phyloP scores from a whole-genome alignment of 2,888 invertebrate species.

The Anthoptus insignis region DNA sequence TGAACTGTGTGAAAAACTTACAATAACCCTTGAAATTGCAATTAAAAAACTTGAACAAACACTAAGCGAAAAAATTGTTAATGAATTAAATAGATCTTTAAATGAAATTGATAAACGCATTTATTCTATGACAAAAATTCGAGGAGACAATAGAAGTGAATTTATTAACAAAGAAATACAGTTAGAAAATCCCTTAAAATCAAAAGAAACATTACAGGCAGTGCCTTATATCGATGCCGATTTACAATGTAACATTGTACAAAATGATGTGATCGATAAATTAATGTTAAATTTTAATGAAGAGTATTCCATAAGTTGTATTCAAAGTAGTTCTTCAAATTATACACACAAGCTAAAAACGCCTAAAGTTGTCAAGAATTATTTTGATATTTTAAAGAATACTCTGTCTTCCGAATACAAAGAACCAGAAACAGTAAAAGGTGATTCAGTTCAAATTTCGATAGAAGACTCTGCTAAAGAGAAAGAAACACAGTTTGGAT shows the following conservation, averaged over 20 bases:
- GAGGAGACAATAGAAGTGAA: neutral
- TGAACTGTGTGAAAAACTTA: conserved; percentile 68
- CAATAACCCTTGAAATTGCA: conserved; percentile 61
- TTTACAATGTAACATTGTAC: conserved; percentile 67
- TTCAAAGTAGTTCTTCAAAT: conserved; percentile 34
- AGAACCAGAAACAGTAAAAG: conserved; percentile 47
- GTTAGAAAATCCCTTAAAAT: conserved; percentile 15
- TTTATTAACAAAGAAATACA: neutral
- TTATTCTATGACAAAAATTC: neutral
- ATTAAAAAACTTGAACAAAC: conserved; percentile 66
- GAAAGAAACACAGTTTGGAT: conserved; percentile 8
- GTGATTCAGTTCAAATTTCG: conserved; percentile 49
- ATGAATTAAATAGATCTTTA: conserved; percentile 60
- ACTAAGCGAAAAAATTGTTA: conserved; percentile 64
- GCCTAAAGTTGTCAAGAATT: conserved; percentile 55
- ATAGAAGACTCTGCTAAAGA: conserved; percentile 24
- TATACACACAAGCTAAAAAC: conserved; percentile 49
- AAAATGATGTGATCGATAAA: conserved; percentile 65
- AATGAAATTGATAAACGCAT: conserved; percentile 42
- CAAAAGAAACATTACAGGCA: conserved; percentile 25
- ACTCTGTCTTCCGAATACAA: conserved; percentile 14
- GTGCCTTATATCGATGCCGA: conserved; percentile 47
- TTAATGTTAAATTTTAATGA: conserved; percentile 59
- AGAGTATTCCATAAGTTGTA: conserved; percentile 47
- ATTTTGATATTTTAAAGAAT: conserved; percentile 55